These are phyloP conservation scores for Mormyrus proboscirostris DNA, from an alignment of 2,797 vertebrate genomes.

Conservation along the genomic window DNA sequence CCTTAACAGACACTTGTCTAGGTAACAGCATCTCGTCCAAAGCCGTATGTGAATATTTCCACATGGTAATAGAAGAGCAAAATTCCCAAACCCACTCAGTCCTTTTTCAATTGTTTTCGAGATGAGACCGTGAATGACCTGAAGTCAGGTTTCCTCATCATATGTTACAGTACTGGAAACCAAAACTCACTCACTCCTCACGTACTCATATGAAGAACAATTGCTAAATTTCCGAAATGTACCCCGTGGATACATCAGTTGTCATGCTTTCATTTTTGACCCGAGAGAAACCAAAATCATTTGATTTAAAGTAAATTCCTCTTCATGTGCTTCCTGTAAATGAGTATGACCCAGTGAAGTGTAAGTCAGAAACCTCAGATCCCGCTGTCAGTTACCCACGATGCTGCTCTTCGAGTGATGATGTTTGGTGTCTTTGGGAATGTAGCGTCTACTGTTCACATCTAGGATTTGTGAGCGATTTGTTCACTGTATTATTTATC, in stretches of 20 bases:
- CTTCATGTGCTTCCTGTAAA: neutral
- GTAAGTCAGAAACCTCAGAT: neutral
- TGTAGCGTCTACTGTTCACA: neutral
- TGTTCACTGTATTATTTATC: neutral
- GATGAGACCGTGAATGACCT: neutral
- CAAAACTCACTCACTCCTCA: neutral
- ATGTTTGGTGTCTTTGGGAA: neutral
- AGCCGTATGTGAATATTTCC: neutral
- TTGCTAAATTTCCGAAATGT: neutral
- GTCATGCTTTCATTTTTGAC: neutral
- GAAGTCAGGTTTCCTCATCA: neutral
- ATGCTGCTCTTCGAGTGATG: neutral
- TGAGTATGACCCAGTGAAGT: neutral
- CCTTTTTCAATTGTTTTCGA: neutral
- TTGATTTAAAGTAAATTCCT: neutral
- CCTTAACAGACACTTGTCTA: neutral
- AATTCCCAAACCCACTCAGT: neutral
- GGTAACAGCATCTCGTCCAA: neutral
- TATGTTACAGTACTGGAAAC: neutral
- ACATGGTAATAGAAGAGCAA: neutral
- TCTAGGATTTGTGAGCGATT: neutral
- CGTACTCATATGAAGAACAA: neutral
- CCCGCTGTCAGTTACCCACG: neutral
- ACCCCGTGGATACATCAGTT: neutral
- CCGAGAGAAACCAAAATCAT: neutral